phyloP scores from a whole-genome alignment of 2,797 vertebrate genomes.

The Macropodus opercularis region DNA sequence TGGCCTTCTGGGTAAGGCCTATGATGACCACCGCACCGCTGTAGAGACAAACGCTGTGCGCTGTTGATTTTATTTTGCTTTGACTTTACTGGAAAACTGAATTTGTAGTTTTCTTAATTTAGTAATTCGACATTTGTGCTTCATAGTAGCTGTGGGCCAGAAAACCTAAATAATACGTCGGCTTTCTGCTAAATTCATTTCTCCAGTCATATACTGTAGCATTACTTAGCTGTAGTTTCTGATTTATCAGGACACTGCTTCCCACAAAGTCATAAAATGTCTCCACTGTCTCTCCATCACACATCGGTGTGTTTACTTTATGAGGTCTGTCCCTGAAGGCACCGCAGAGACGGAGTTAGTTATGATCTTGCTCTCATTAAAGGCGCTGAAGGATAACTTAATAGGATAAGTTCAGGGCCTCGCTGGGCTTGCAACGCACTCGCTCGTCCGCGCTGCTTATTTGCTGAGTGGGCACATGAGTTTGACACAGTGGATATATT shows the following conservation, averaged over 20 bases:
- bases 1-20: no score
- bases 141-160: no score
- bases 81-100: no score
- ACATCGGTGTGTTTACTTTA: conserved; percentile 27
- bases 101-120: no score
- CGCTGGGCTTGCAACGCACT: conserved; percentile 18
- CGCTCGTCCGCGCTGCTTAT: neutral
- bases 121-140: no score
- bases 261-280: conserved; percentile 13
- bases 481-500: conserved; percentile 10
- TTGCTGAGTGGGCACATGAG: conserved; percentile 2
- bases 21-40: no score
- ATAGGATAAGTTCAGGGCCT: conserved; percentile 26
- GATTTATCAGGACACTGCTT: conserved; percentile 20
- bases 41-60: no score
- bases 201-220: conserved; percentile 14
- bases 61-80: neutral
- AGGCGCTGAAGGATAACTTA: conserved; percentile 23
- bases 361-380: conserved; percentile 44
- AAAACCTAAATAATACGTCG: no score
- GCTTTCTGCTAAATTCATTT: conserved; percentile 15
- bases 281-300: conserved; percentile 9
- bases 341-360: conserved; percentile 22
- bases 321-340: conserved; percentile 27
- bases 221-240: conserved; percentile 9